Evolutionary conservation across 2,113 vertebrate species (phyloP).

Genomic region (Zapornia atra): DNA sequence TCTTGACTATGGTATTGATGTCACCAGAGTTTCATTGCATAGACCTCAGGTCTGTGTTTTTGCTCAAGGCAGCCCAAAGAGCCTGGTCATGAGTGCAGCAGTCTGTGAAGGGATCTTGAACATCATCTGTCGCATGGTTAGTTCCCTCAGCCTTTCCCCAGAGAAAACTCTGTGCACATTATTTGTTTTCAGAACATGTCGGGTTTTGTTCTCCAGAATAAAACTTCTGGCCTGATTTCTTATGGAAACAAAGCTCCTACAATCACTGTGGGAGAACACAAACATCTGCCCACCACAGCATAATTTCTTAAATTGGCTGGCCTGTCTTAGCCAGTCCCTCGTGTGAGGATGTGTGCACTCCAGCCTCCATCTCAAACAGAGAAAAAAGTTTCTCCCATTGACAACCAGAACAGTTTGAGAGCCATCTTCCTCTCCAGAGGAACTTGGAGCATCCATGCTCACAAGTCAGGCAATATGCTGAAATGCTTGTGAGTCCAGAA

Average conservation of each 20-base stretch:
- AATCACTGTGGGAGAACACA: background rate
- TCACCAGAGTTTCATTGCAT: background rate
- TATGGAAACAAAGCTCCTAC: background rate
- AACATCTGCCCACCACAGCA: background rate
- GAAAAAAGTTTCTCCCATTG: background rate
- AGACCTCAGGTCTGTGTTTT: background rate
- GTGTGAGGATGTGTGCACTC: background rate
- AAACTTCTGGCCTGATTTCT: conserved; percentile 33
- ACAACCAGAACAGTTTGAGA: background rate
- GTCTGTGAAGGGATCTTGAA: background rate
- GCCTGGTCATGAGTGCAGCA: background rate
- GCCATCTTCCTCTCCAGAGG: background rate
- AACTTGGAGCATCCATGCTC: background rate
- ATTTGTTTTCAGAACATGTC: background rate
- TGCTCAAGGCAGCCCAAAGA: background rate
- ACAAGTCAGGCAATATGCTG: background rate
- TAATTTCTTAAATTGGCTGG: background rate
- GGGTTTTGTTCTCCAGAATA: background rate
- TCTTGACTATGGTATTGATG: background rate
- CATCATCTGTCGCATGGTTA: background rate
- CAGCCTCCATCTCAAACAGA: background rate
- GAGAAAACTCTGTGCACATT: background rate
- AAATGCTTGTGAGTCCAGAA: background rate
- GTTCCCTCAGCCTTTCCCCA: conserved; percentile 5
- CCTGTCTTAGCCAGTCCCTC: background rate